Conservation (phyloP, 2,113 vertebrate genomes). For the Lophura nycthemera region DNA sequence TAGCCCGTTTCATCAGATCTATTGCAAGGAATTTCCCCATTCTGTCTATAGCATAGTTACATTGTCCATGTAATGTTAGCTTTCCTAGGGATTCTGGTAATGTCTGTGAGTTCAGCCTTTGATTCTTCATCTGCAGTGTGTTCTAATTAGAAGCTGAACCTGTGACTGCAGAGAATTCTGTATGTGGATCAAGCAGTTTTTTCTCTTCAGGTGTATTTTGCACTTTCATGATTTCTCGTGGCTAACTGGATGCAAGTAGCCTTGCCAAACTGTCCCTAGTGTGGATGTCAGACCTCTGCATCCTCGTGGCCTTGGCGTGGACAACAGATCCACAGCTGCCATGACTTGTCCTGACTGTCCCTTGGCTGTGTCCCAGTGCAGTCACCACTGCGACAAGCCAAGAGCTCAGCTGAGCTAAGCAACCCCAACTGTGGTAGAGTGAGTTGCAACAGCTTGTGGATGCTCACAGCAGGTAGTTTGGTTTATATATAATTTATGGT, state of each 20-base stretch:
- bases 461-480: not conserved
- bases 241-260: not conserved
- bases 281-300: not conserved
- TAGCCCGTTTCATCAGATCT: not conserved
- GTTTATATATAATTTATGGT: not conserved
- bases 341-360: accelerated
- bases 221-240: not conserved
- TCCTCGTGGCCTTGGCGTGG: not conserved
- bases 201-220: not conserved
- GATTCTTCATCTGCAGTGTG: not conserved
- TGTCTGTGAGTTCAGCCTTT: not conserved
- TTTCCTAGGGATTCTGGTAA: not conserved
- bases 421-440: not conserved
- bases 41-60: not conserved
- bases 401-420: not conserved
- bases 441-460: not conserved
- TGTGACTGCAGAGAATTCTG: not conserved
- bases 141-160: not conserved
- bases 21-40: not conserved
- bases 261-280: not conserved
- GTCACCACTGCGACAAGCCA: not conserved
- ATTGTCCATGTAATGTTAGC: not conserved
- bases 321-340: not conserved
- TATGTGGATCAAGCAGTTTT: not conserved
- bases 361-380: not conserved